Base-by-base conservation (phyloP, 2,113 vertebrate genomes). In the Patagioenas fasciata region DNA sequence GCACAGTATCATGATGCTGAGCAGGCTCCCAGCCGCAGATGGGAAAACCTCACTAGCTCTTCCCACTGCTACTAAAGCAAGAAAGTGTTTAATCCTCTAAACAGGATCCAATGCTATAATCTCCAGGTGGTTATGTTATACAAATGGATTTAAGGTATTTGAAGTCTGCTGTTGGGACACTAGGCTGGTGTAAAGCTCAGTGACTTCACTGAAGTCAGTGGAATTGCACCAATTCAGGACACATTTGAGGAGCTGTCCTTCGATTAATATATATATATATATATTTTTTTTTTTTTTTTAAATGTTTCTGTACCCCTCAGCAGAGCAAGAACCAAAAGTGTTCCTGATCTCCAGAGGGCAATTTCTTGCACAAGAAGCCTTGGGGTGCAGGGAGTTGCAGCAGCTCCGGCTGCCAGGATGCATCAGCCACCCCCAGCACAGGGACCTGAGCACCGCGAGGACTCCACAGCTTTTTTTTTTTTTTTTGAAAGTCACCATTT, bases 151-250 rank as follows among this genome's bases (percentile, higher is more conserved):
- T 53, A 28, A 57, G 42, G 72, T 62, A 58, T 82, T 48, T 61
- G 47, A 67, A 85, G 53, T 14, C 20, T 60, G 72, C 42, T 62
- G 14, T 17, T 1, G 29, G 87, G 84, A 79, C 53, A 21, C 21
- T 0, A 0, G 38, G 53, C 66, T 66, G 93, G 66, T 10, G 19
- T 4, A 2, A 31, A 44, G 40, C 54, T 48, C 85, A 1, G 0
- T 31, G 77, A 57, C 64, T 54, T n/a, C 11, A 13, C 3, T 56
- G 69, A 47, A 57, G 34, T 3, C 2, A 31, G 11, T 32, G 88
- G 44, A 80, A 83, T 13, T 28, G 29, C 75, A 85, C 47, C 32
- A 47, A 13, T 6, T 62, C 60, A 40, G 50, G 47, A 50, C 31
- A 51, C 18, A 2, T 15, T 38, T 10, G 5, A 81, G 56, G 60